These are phyloP conservation scores for Megalonaias nervosa DNA, from an alignment of 1,140 invertebrate genomes.

Conservation along the genomic window DNA sequence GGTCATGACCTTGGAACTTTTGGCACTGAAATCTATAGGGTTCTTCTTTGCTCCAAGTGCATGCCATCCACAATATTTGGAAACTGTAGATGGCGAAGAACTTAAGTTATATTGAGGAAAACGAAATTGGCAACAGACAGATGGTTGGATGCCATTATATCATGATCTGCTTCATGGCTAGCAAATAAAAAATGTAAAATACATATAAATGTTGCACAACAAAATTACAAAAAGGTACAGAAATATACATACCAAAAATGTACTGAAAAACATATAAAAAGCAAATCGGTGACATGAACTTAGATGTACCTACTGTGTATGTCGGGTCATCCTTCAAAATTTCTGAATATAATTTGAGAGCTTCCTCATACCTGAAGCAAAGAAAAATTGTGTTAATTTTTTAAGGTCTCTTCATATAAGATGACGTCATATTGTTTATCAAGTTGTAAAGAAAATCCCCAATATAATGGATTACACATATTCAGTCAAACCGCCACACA, in stretches of 20 bases:
- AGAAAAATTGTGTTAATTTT: slow-evolving; percentile 1
- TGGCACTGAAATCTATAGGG: too few relatives aligned
- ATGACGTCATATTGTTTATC: too few relatives aligned
- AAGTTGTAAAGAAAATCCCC: too few relatives aligned
- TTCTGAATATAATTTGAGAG: slow-evolving; percentile 87
- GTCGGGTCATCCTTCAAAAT: slow-evolving; percentile 95
- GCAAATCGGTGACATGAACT: not conserved
- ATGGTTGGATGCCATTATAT: too few relatives aligned
- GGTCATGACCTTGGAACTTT: too few relatives aligned
- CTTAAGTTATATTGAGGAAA: too few relatives aligned
- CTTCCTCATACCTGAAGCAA: slow-evolving; percentile 85
- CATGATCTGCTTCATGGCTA: too few relatives aligned
- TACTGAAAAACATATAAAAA: not conserved
- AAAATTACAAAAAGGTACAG: not conserved
- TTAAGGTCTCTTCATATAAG: not conserved
- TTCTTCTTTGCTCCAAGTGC: too few relatives aligned
- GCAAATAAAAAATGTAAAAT: too few relatives aligned
- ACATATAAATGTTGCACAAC: not conserved
- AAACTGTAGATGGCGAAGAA: too few relatives aligned
- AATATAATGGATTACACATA: not conserved
- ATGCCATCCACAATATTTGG: too few relatives aligned
- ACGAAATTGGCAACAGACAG: too few relatives aligned
- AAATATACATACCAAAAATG: not conserved
- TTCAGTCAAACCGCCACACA: not conserved
- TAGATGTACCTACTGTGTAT: slow-evolving; percentile 81